phyloP scores from a whole-genome alignment of 2,113 vertebrate species.

The Meles meles region DNA sequence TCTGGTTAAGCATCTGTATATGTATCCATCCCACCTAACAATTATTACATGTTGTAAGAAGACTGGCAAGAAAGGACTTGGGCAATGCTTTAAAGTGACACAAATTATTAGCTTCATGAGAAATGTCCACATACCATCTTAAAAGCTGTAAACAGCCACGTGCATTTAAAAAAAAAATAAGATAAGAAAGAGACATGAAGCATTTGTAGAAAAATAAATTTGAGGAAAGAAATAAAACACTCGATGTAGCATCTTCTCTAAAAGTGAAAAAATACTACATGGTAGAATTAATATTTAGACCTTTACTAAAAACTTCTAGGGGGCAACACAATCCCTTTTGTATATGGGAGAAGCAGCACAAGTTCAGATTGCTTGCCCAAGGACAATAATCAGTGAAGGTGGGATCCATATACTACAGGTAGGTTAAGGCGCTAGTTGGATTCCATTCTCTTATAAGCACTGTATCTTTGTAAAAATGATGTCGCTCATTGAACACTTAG shows the following conservation, averaged over 20 bases:
- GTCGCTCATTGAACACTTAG: background rate
- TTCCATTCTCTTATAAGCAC: background rate
- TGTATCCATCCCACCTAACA: conserved; percentile 29
- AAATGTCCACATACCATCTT: conserved; percentile 23
- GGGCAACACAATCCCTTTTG: background rate
- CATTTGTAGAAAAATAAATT: background rate
- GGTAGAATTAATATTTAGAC: background rate
- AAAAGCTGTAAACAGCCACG: conserved; percentile 30
- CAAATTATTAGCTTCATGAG: conserved; percentile 39
- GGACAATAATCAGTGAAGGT: background rate
- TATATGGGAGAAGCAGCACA: background rate
- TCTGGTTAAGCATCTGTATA: conserved; percentile 70
- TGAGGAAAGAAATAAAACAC: background rate
- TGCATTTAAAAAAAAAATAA: background rate
- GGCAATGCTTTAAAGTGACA: conserved; percentile 51
- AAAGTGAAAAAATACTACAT: background rate
- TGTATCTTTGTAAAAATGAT: background rate
- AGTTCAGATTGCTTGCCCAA: background rate
- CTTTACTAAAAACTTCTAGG: background rate
- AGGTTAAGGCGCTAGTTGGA: background rate
- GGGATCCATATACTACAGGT: background rate
- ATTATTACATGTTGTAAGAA: conserved; percentile 58
- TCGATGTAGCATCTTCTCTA: background rate
- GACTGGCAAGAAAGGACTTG: conserved; percentile 46
- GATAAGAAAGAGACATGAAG: background rate